Conservation (phyloP, 2,113 vertebrate genomes). For the Hucho hucho region DNA sequence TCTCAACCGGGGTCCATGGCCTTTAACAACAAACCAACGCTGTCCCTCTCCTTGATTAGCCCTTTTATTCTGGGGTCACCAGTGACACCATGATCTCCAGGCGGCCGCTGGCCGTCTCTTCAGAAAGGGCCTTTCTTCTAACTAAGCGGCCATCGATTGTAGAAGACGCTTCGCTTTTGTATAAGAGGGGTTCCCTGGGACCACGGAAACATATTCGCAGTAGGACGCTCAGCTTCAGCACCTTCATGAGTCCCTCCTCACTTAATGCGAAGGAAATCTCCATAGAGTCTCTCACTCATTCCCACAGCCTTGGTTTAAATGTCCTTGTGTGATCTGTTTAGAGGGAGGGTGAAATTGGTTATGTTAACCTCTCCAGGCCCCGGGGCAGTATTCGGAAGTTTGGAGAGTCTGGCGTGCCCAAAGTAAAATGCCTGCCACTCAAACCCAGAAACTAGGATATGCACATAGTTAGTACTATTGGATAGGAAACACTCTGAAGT, state of each 20-base stretch:
- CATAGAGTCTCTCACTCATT: too few relatives aligned
- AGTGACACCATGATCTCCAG: constrained; percentile 21
- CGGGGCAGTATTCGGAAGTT: too few relatives aligned
- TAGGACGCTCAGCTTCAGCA: neutral
- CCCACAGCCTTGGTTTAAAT: too few relatives aligned
- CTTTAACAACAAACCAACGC: neutral
- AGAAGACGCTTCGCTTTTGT: neutral
- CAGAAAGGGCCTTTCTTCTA: constrained; percentile 12
- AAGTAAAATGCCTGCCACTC: too few relatives aligned
- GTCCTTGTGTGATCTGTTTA: neutral
- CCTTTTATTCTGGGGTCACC: constrained; percentile 18
- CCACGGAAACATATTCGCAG: neutral
- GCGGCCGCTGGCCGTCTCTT: neutral
- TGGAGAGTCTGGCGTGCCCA: too few relatives aligned
- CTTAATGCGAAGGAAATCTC: neutral
- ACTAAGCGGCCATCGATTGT: constrained; percentile 19
- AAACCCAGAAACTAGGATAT: too few relatives aligned
- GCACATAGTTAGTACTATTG: too few relatives aligned
- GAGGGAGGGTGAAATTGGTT: neutral
- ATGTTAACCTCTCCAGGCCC: too few relatives aligned
- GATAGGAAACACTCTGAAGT: too few relatives aligned
- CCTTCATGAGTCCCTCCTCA: neutral
- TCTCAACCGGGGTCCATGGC: too few relatives aligned
- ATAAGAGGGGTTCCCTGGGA: neutral
- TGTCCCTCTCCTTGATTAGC: constrained; percentile 7